Evolutionary conservation across 2,797 vertebrate species (phyloP), one percentile per base, ranked within the genome.

Genomic region (Tadarida brasiliensis): DNA sequence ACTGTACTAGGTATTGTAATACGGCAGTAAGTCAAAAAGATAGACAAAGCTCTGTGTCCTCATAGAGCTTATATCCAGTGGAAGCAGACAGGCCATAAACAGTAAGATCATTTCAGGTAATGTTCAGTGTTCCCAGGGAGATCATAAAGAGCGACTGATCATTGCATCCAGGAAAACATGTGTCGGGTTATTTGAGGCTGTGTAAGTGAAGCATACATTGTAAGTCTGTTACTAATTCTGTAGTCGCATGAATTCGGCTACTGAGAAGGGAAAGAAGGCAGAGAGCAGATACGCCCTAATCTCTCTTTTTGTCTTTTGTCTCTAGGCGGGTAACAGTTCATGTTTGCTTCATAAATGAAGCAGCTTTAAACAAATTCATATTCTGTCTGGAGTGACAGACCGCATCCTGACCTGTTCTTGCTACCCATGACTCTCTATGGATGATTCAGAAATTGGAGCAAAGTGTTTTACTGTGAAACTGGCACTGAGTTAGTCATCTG

Each of bases 261-360:
- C 17, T 82, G 44, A 87, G 44, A 92, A 89, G 22, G 87, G 20
- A 59, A 85, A 94, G 73, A 94, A 28, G 17, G 33, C 94, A 84
- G 67, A 91, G 95, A 90, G 51, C 35, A 87, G 68, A 35, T 87
- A 96, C 33, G 56, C 88, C 33, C 49, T 95, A 90, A 96, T 94
- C 73, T 94, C 57, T 95, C 44, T 96, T 87, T 95, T 77, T 91
- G 47, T 70, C 87, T 61, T 96, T 98, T 94, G 95, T 59, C 93
- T 96, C 82, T 96, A 98, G 98, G 98, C 96, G 98, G 98, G 98
- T 98, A 98, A 98, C 98, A 98, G 98, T 98, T 98, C 97, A 98
- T 98, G 98, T 98, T 98, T 88, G 98, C 98, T 98, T 98, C 98
- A 98, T 98, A 98, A 98, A 98, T 98, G 98, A 98, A 99, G 98